These are phyloP conservation scores for Heliconius nattereri DNA, from an alignment of 1,140 invertebrate species.

Conservation along the genomic window DNA sequence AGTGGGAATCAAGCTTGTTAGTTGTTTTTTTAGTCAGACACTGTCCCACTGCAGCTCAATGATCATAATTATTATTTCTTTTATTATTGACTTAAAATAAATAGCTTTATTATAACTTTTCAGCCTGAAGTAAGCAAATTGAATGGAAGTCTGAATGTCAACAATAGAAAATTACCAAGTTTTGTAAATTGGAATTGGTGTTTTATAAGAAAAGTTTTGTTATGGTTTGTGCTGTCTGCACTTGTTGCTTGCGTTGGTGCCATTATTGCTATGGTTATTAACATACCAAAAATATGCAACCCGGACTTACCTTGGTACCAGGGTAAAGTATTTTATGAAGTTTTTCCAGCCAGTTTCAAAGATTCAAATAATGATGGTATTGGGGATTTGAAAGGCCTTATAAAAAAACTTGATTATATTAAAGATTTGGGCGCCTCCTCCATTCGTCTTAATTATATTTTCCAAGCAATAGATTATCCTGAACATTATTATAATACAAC, in stretches of 20 bases:
- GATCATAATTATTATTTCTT: background rate
- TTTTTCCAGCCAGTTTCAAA: slow-evolving; percentile 91
- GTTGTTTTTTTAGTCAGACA: no score
- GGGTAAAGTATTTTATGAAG: slow-evolving; percentile 90
- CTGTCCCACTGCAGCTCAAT: no score
- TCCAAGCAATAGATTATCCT: slow-evolving; percentile 85
- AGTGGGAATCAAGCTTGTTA: no score
- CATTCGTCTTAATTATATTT: slow-evolving; percentile 89
- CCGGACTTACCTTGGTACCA: slow-evolving; percentile 89
- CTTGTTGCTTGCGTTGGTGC: slow-evolving; percentile 86
- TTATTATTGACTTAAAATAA: slow-evolving; percentile 2
- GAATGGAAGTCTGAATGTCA: slow-evolving; percentile 66
- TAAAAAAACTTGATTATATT: slow-evolving; percentile 85
- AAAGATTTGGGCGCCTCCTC: slow-evolving; percentile 84
- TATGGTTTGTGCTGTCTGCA: slow-evolving; percentile 86
- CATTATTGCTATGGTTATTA: slow-evolving; percentile 86
- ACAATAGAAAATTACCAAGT: slow-evolving; percentile 72
- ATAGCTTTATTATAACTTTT: slow-evolving; percentile 39
- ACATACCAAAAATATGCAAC: slow-evolving; percentile 87
- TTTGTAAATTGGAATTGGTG: slow-evolving; percentile 92
- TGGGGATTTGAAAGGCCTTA: slow-evolving; percentile 88
- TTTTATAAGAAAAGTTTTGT: slow-evolving; percentile 86
- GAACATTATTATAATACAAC: slow-evolving; percentile 85
- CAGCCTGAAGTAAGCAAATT: slow-evolving; percentile 73
- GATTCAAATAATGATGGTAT: slow-evolving; percentile 88